Conservation (phyloP, 2,113 vertebrate species). For the Procapra przewalskii region DNA sequence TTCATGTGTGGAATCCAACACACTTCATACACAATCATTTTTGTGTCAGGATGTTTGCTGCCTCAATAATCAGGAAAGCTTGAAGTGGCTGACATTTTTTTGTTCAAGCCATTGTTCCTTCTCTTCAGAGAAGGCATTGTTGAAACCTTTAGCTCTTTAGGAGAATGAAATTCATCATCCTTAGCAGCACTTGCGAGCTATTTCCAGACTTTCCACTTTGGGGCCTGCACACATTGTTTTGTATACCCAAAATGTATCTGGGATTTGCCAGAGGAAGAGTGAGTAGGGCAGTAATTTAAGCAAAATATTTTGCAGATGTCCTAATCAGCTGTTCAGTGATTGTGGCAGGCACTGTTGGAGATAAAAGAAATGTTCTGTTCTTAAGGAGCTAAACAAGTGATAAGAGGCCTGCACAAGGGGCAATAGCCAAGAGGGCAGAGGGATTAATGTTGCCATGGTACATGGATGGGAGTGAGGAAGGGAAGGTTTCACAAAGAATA, state of each 20-base stretch:
- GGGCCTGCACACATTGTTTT: not conserved
- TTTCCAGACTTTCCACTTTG: not conserved
- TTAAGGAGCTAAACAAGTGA: not conserved
- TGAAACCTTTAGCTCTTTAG: constrained; percentile 10
- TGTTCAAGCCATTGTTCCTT: constrained; percentile 1
- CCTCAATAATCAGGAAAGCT: constrained; percentile 32
- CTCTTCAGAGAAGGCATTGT: not conserved
- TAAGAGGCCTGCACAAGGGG: not conserved
- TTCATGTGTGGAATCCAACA: not conserved
- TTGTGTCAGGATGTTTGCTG: constrained; percentile 4
- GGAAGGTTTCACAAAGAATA: not conserved
- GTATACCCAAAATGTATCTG: not conserved
- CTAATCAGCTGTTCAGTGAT: not conserved
- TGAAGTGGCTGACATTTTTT: not conserved
- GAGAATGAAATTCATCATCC: not conserved
- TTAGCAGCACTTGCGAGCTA: not conserved
- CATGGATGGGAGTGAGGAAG: not conserved
- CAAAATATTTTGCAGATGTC: not conserved
- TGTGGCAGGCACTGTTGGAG: not conserved
- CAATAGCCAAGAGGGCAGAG: not conserved
- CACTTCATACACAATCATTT: constrained; percentile 9
- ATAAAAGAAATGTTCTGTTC: not conserved
- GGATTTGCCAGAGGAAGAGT: not conserved
- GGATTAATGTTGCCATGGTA: not conserved
- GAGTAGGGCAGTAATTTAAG: not conserved